Evolutionary conservation across 1,140 invertebrate genomes (phyloP).

Genomic region (Araneus ventricosus): DNA sequence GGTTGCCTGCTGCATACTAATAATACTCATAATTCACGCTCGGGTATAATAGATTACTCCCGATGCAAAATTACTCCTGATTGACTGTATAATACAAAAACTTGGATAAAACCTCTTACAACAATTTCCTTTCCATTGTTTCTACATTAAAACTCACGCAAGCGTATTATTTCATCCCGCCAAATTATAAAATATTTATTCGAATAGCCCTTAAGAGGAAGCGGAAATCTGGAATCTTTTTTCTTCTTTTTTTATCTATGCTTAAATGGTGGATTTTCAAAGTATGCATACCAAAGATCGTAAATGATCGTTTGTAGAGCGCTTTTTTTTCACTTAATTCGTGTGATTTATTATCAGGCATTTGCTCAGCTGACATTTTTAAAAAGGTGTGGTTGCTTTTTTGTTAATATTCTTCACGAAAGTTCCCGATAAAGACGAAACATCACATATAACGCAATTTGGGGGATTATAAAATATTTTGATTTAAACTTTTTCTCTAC

Average conservation of each 20-base stretch:
- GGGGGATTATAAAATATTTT: too few relatives aligned
- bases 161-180: constrained; percentile 21
- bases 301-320: neutral
- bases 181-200: constrained; percentile 18
- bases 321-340: neutral
- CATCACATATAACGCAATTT: too few relatives aligned
- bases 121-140: constrained; percentile 63
- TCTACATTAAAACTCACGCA: constrained; percentile 61
- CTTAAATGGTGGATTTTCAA: neutral
- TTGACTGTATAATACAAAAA: constrained; percentile 57
- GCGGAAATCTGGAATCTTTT: neutral
- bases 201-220: neutral
- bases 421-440: too few relatives aligned
- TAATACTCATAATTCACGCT: constrained; percentile 51
- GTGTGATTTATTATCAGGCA: neutral
- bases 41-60: constrained; percentile 42
- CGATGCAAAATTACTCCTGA: constrained; percentile 48
- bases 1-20: constrained; percentile 43
- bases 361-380: neutral
- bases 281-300: neutral
- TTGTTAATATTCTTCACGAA: too few relatives aligned
- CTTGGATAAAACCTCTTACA: neutral
- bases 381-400: neutral
- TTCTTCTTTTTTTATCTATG: neutral
- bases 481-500: too few relatives aligned